Base-by-base conservation (phyloP, 2,888 invertebrate genomes). In the Heliconius hortense region DNA sequence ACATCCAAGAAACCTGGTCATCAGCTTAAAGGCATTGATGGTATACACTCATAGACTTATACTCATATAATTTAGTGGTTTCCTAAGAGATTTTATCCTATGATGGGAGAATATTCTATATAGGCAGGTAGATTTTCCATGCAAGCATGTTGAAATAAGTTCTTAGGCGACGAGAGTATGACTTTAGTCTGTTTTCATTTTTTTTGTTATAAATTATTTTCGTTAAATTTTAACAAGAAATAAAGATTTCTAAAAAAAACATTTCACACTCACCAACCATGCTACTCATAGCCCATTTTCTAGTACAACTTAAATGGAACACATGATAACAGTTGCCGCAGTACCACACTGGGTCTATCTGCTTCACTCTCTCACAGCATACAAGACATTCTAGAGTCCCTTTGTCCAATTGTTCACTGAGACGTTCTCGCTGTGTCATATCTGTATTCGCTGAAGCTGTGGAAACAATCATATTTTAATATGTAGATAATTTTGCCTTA, bases 301-400 rank as follows among this genome's bases (percentile, higher is more conserved):
- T 96, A 77, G 98, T 96, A 88, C 99, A 99, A 78, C 95, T 95
- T 21, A 99, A 95, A 92, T 99, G 99, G 79, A 99, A 95, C 74
- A 99, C 97, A 88, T 99, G 98, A 90, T 96, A 98, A 86, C 99
- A 99, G 83, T 97, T 97, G 79, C 94, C 90, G 87, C 99, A 99
- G 4, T 97, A 97, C 99, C 99, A 99, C 53, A 98, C 96, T 7
- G 96, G 95, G 83, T 98, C 97, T 48, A 95, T 95, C 79, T 97
- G 96, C 79, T 96, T 96, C 59, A 99, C 96, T 71, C 95, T 94
- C 82, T 98, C 98, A 85, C 98, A 99, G 87, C 99, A 99, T 24
- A 99, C 98, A 83, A 99, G 95, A 88, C 99, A 99, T 89, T 99
- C 99, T 77, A 98, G 94, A 0, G 95, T 95, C 1, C 97, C 97